phyloP scores from a whole-genome alignment of 2,797 vertebrate genomes.

The Poeciliopsis presidionis region DNA sequence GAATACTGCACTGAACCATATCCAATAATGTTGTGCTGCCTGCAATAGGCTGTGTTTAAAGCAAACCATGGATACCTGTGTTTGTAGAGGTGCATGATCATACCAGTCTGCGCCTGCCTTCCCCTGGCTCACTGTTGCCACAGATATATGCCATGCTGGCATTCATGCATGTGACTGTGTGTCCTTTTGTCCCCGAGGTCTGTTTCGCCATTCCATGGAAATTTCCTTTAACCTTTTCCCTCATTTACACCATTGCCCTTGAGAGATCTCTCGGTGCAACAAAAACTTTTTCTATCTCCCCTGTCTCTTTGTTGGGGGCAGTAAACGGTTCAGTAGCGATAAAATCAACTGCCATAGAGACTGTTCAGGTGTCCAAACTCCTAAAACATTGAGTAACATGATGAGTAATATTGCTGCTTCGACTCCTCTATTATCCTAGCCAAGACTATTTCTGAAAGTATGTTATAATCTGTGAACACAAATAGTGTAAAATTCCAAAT shows the following conservation, averaged over 20 bases:
- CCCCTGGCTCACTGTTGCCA: slow-evolving; percentile 60
- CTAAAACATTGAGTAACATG: slow-evolving; percentile 27
- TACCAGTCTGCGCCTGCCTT: slow-evolving; percentile 47
- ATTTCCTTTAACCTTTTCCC: slow-evolving; percentile 64
- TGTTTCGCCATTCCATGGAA: slow-evolving; percentile 42
- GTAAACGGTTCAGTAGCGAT: slow-evolving; percentile 16
- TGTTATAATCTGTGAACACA: background rate
- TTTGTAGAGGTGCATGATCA: slow-evolving; percentile 21
- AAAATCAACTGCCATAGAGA: slow-evolving; percentile 39
- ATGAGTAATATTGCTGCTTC: slow-evolving; percentile 10
- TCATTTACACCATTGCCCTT: slow-evolving; percentile 52
- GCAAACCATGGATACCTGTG: background rate
- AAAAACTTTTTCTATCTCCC: slow-evolving; percentile 10
- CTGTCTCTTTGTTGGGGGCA: background rate
- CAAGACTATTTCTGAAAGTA: background rate
- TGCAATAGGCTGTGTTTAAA: slow-evolving; percentile 3
- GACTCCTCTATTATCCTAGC: background rate
- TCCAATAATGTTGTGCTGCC: slow-evolving; percentile 19
- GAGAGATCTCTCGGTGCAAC: slow-evolving; percentile 26
- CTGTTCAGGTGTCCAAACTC: slow-evolving; percentile 21
- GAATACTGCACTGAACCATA: slow-evolving; percentile 7
- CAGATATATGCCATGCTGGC: slow-evolving; percentile 36
- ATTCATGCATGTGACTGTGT: slow-evolving; percentile 8
- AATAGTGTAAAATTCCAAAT: background rate
- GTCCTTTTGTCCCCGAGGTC: slow-evolving; percentile 5